These are phyloP conservation scores for Potamilus streckersoni DNA, from an alignment of 1,140 invertebrate species.

Conservation along the genomic window DNA sequence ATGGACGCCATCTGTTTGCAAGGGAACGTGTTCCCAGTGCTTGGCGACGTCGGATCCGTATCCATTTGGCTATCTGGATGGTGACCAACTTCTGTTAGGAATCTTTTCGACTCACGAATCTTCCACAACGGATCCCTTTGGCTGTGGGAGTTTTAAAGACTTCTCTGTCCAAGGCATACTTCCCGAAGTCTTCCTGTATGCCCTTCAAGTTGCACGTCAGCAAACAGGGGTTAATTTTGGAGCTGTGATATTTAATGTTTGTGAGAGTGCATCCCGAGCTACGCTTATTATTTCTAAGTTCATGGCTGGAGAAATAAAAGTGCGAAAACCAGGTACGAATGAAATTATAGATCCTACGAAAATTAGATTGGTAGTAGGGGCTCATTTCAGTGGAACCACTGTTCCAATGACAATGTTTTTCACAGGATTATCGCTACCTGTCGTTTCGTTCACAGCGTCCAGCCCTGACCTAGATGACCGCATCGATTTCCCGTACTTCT, in stretches of 20 bases:
- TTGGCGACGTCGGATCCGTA: slow-evolving; percentile 18
- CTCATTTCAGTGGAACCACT: slow-evolving; percentile 51
- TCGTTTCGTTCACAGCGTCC: slow-evolving; percentile 63
- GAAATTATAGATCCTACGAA: slow-evolving; percentile 31
- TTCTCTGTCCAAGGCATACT: no score
- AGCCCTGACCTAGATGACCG: slow-evolving; percentile 57
- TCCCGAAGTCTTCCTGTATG: no score
- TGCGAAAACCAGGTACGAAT: slow-evolving; percentile 18
- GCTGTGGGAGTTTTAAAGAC: slow-evolving; percentile 21
- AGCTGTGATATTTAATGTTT: slow-evolving; percentile 57
- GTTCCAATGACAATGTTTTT: slow-evolving; percentile 45
- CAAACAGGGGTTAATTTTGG: slow-evolving; percentile 48
- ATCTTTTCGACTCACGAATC: slow-evolving; percentile 55
- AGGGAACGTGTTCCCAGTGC: slow-evolving; percentile 40
- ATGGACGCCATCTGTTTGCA: slow-evolving; percentile 2
- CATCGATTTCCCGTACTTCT: slow-evolving; percentile 57
- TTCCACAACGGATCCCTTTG: slow-evolving; percentile 6
- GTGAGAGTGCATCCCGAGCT: slow-evolving; percentile 49
- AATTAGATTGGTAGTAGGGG: slow-evolving; percentile 48
- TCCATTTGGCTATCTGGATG: slow-evolving; percentile 42
- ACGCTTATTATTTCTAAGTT: slow-evolving; percentile 45
- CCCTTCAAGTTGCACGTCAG: no score
- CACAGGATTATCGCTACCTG: slow-evolving; percentile 71
- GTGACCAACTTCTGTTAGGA: slow-evolving; percentile 49
- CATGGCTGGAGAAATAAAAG: slow-evolving; percentile 36